phyloP scores from a whole-genome alignment of 2,888 invertebrate genomes.

The Pollenia amentaria region DNA sequence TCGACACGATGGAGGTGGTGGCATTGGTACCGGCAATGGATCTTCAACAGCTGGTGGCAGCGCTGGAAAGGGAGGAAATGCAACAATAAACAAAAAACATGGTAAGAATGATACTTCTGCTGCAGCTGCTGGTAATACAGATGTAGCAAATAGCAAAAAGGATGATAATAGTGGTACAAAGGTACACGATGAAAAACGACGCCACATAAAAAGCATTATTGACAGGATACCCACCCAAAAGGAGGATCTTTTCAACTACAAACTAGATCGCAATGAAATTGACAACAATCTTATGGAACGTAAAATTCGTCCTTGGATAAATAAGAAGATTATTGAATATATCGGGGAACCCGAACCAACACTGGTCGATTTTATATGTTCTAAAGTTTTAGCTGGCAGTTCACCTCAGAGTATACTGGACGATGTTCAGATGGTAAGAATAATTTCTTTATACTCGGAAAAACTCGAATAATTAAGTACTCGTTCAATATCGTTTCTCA shows the following conservation, averaged over 20 bases:
- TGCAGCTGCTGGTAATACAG: slow-evolving; percentile 76
- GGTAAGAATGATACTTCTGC: slow-evolving; percentile 79
- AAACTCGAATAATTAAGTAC: background rate
- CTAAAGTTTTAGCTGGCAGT: slow-evolving; percentile 97
- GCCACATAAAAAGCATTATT: slow-evolving; percentile 98
- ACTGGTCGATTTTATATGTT: slow-evolving; percentile 99
- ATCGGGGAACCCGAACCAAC: slow-evolving; percentile 99
- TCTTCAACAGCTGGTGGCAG: slow-evolving; percentile 65
- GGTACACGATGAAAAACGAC: slow-evolving; percentile 96
- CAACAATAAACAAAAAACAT: slow-evolving; percentile 78
- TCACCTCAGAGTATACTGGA: slow-evolving; percentile 97
- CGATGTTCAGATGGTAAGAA: slow-evolving; percentile 98
- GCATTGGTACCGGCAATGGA: slow-evolving; percentile 17
- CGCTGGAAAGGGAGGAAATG: slow-evolving; percentile 71
- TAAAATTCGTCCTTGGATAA: slow-evolving; percentile 99
- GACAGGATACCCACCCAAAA: slow-evolving; percentile 99
- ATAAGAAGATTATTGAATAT: slow-evolving; percentile 99
- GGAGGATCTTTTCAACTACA: slow-evolving; percentile 97
- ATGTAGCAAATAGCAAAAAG: slow-evolving; percentile 81
- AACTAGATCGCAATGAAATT: slow-evolving; percentile 95
- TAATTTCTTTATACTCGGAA: background rate
- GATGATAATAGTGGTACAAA: slow-evolving; percentile 88
- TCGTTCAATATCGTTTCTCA: slow-evolving; percentile 81
- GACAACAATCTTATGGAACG: slow-evolving; percentile 94
- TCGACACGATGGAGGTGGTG: slow-evolving; percentile 65